Conservation (phyloP, 2,797 vertebrate genomes). For the Phrynocephalus forsythii region DNA sequence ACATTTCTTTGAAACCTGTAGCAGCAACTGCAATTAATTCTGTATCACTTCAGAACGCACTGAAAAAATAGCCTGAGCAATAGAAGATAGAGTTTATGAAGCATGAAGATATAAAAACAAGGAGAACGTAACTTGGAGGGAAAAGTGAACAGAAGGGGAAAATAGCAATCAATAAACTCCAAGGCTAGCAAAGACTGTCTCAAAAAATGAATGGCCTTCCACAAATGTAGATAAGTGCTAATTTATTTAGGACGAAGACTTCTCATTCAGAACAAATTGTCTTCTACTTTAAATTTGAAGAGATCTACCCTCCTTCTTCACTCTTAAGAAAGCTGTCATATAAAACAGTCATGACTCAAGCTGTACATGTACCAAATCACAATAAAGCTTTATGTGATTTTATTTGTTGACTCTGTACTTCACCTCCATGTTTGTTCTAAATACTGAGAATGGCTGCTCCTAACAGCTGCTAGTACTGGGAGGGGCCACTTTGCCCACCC, state of each 20-base stretch:
- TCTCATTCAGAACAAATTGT: slow-evolving; percentile 22
- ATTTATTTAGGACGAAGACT: slow-evolving; percentile 55
- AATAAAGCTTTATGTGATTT: neutral
- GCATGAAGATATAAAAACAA: slow-evolving; percentile 69
- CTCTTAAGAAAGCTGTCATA: neutral
- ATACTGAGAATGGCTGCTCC: neutral
- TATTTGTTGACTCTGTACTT: neutral
- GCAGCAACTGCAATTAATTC: slow-evolving; percentile 63
- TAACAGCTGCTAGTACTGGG: too few species aligned
- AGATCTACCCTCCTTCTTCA: neutral
- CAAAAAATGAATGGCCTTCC: slow-evolving; percentile 59
- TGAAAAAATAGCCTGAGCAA: slow-evolving; percentile 48
- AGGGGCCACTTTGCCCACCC: too few species aligned
- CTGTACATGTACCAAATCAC: neutral
- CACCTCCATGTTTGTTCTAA: neutral
- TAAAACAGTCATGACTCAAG: neutral
- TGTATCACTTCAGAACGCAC: slow-evolving; percentile 33
- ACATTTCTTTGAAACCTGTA: slow-evolving; percentile 61
- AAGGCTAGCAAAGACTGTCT: slow-evolving; percentile 51
- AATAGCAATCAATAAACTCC: slow-evolving; percentile 64
- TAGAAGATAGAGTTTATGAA: slow-evolving; percentile 66
- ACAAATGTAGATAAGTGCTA: slow-evolving; percentile 64
- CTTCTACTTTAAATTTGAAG: slow-evolving; percentile 7
- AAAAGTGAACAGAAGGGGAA: slow-evolving; percentile 63
- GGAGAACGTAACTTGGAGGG: slow-evolving; percentile 55